phyloP scores from a whole-genome alignment of 2,113 vertebrate species.

The Toxostoma redivivum region DNA sequence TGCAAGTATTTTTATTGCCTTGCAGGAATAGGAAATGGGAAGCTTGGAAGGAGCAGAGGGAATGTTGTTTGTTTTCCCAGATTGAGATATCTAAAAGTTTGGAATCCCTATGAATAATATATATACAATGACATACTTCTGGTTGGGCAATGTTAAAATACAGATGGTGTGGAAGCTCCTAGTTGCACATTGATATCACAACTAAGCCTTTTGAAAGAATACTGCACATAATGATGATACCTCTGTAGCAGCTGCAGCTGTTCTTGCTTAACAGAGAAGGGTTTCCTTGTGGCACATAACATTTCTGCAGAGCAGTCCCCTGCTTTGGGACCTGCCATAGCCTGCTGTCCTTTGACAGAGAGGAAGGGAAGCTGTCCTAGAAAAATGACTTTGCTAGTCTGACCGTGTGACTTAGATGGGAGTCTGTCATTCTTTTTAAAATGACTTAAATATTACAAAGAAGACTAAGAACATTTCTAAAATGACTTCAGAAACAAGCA shows the following conservation, averaged over 20 bases:
- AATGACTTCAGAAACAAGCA: background rate
- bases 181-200: background rate
- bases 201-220: background rate
- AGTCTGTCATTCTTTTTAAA: background rate
- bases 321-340: background rate
- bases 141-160: background rate
- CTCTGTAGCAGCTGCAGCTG: background rate
- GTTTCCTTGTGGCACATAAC: background rate
- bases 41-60: background rate
- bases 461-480: background rate
- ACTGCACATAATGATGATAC: background rate
- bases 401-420: background rate
- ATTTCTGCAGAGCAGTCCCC: background rate
- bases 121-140: background rate
- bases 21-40: conserved; percentile 34
- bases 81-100: conserved; percentile 4
- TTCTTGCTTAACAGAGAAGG: background rate
- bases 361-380: background rate
- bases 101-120: background rate
- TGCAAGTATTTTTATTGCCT: conserved; percentile 53
- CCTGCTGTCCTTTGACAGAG: background rate
- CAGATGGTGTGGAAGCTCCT: background rate
- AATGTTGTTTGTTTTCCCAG: conserved; percentile 24
- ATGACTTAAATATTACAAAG: background rate
- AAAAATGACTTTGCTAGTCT: background rate